phyloP scores from a whole-genome alignment of 2,888 invertebrate genomes.

The Lithophane leautieri region DNA sequence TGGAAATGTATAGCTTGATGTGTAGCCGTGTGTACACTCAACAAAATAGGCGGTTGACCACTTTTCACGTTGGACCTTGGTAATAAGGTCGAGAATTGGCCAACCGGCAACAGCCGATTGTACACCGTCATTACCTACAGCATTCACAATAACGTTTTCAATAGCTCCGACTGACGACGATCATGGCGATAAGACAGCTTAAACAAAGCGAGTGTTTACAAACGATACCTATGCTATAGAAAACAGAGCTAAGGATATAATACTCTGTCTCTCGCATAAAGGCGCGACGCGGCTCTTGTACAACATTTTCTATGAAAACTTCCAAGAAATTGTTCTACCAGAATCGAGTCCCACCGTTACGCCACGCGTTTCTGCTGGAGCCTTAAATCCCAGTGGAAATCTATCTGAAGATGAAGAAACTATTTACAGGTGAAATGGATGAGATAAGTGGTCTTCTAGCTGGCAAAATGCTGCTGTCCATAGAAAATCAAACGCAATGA shows the following conservation, averaged over 20 bases:
- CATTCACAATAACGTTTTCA: conserved; percentile 2
- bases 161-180: not conserved
- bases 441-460: no score
- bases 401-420: not conserved
- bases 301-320: no score
- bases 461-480: not conserved
- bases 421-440: not conserved
- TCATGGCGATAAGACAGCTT: not conserved
- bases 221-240: not conserved
- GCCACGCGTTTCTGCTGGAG: no score
- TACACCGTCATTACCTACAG: not conserved
- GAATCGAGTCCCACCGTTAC: no score
- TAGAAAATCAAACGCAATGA: not conserved
- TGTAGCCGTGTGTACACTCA: no score
- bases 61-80: not conserved
- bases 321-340: no score
- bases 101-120: not conserved
- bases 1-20: no score
- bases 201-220: conserved; percentile 16
- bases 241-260: not conserved
- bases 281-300: no score
- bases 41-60: not conserved
- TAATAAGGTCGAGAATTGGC: not conserved
- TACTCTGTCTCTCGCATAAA: not conserved
- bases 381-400: not conserved